These are phyloP conservation scores for Bombyx mandarina DNA, from an alignment of 1,140 invertebrate species.

Conservation along the genomic window DNA sequence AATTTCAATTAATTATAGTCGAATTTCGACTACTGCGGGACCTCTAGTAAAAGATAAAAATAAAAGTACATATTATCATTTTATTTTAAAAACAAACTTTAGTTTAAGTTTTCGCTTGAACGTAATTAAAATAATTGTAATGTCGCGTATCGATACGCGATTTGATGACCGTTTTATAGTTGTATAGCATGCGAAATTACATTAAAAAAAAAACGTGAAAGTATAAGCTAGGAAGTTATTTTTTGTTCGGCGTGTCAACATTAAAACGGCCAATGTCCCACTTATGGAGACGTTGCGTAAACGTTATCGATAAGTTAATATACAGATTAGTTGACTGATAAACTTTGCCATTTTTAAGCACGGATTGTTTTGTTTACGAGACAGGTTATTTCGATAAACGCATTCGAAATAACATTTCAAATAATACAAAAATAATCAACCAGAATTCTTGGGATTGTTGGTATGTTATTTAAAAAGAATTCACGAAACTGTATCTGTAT, in stretches of 20 bases:
- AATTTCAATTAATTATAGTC: too few species aligned
- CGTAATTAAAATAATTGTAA: background rate
- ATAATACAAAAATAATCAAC: too few species aligned
- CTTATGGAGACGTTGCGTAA: slow-evolving; percentile 39
- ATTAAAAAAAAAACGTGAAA: slow-evolving; percentile 20
- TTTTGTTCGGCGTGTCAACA: slow-evolving; percentile 19
- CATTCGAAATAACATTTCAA: too few species aligned
- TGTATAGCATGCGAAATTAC: slow-evolving; percentile 17
- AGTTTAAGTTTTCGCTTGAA: too few species aligned
- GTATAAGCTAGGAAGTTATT: slow-evolving; percentile 14
- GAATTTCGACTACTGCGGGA: too few species aligned
- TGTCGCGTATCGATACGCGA: slow-evolving; percentile 1
- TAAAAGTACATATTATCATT: background rate
- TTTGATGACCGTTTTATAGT: slow-evolving; percentile 3
- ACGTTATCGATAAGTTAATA: slow-evolving; percentile 25
- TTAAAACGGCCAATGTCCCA: slow-evolving; percentile 35
- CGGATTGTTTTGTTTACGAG: too few species aligned
- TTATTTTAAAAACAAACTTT: background rate
- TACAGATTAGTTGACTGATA: background rate
- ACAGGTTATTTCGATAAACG: too few species aligned
- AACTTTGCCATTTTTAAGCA: too few species aligned
- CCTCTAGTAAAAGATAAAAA: background rate
- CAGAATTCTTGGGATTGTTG: too few species aligned
- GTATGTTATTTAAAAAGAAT: too few species aligned
- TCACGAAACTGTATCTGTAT: too few species aligned